These are phyloP conservation scores for Drosophila albomicans DNA, from an alignment of 1,140 invertebrate genomes.

Conservation along the genomic window DNA sequence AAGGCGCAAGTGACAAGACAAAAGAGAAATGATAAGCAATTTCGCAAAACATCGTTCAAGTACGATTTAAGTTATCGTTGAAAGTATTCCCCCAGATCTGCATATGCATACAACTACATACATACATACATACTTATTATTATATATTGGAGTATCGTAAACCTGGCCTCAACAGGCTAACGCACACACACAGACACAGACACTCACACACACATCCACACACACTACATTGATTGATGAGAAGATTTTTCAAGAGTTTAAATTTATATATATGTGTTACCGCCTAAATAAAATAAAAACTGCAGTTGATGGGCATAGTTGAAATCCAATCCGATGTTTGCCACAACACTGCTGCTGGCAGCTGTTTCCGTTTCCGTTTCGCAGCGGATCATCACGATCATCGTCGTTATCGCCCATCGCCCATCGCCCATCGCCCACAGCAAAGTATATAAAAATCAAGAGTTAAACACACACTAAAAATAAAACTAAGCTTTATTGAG, in stretches of 20 bases:
- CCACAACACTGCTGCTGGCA: slow-evolving; percentile 16
- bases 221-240: slow-evolving; percentile 7
- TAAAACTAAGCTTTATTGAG: slow-evolving; percentile 45
- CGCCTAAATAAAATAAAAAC: slow-evolving; percentile 13
- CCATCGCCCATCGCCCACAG: background rate
- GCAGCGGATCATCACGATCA: slow-evolving; percentile 5
- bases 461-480: slow-evolving; percentile 28
- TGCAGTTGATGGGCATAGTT: background rate
- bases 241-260: slow-evolving; percentile 15
- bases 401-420: background rate
- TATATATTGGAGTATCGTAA: slow-evolving; percentile 1
- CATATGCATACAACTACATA: background rate
- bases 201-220: slow-evolving; percentile 19
- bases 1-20: slow-evolving; percentile 55
- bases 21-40: slow-evolving; percentile 71
- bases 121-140: background rate
- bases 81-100: slow-evolving; percentile 17
- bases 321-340: slow-evolving; percentile 14
- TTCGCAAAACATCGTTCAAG: slow-evolving; percentile 56
- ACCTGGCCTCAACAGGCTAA: slow-evolving; percentile 31
- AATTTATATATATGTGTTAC: slow-evolving; percentile 36
- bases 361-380: background rate
- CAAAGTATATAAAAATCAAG: slow-evolving; percentile 6
- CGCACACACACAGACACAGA: slow-evolving; percentile 35
- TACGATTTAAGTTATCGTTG: slow-evolving; percentile 39